Evolutionary conservation across 2,888 invertebrate genomes (phyloP).

Genomic region (Merodon equestris): DNA sequence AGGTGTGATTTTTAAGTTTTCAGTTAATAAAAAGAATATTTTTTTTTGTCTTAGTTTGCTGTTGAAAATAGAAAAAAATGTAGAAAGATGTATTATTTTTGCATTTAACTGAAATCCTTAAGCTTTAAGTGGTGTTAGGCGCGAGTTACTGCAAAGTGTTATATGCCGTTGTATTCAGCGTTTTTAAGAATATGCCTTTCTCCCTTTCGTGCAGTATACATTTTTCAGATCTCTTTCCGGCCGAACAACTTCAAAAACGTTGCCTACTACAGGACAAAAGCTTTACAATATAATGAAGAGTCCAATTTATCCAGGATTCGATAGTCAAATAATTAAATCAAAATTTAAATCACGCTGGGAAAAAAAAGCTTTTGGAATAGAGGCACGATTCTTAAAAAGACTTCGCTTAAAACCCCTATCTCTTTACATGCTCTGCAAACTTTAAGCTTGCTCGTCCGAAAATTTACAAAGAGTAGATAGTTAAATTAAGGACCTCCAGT

Average conservation of each 20-base stretch:
- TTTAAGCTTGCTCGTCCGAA: not conserved
- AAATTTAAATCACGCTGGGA: no score
- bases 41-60: no score
- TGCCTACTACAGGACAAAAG: no score
- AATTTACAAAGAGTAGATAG: not conserved
- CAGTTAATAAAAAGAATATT: not conserved
- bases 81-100: conserved; percentile 3
- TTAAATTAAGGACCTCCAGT: no score
- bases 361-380: not conserved
- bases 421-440: conserved; percentile 1
- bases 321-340: no score
- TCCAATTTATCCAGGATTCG: no score
- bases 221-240: not conserved
- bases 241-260: no score
- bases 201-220: no score
- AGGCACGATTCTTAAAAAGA: not conserved
- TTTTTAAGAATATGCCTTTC: conserved; percentile 9
- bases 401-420: not conserved
- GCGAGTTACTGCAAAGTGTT: conserved; percentile 10
- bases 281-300: no score
- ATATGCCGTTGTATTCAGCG: no score
- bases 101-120: not conserved
- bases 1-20: no score
- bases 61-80: no score
- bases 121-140: conserved; percentile 14